Evolutionary conservation across 30 jellyfish, hydroid and myxozoan genomes (phyloP), one percentile per base, ranked within the genome.

Genomic region (Sanderia malayensis): DNA sequence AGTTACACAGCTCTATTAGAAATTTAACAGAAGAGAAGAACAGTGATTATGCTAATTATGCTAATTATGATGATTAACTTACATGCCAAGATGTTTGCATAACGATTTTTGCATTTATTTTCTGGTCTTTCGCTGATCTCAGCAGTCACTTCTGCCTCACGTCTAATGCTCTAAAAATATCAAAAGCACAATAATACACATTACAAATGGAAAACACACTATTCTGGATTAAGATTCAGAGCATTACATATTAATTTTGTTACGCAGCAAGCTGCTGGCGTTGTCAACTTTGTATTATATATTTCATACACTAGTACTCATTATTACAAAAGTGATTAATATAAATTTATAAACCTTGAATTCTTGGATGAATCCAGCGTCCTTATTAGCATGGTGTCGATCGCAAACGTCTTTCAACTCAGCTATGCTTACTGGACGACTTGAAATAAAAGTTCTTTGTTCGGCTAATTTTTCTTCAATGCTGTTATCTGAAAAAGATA

Each of bases 81-180:
- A 89, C 97, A 89, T 4, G 97, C 97, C 19, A 89, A 75, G 28
- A 89, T 82, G 31, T 89, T 89, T 57, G 95, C 89, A 52, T 89
- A 89, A 13, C 97, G 70, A 72, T 89, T 89, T 66, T 89, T 89
- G 76, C 88, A 69, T 67, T 89, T 89, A 49, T 89, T 89, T 65
- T 89, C 97, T n/a, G 93, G 78, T 47, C 86, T 84, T 22, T 37
- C 78, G 58, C 97, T 82, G 18, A 89, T 83, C 31, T 89, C 95
- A 45, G 70, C 47, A 2, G 97, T 82, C 15, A 80, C 68, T 62
- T 89, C 90, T 25, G 80, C 83, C 19, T 60, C 94, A 31, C 94
- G 94, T 47, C 71, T 89, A 28, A 89, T 71, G 18, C 86, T 58
- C 97, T 89, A 45, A 28, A 44, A 49, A 18, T n/a, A n/a, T n/a